Evolutionary conservation across 2,888 invertebrate genomes (phyloP), one percentile per base, ranked within the genome.

Genomic region (Molanna angustata): DNA sequence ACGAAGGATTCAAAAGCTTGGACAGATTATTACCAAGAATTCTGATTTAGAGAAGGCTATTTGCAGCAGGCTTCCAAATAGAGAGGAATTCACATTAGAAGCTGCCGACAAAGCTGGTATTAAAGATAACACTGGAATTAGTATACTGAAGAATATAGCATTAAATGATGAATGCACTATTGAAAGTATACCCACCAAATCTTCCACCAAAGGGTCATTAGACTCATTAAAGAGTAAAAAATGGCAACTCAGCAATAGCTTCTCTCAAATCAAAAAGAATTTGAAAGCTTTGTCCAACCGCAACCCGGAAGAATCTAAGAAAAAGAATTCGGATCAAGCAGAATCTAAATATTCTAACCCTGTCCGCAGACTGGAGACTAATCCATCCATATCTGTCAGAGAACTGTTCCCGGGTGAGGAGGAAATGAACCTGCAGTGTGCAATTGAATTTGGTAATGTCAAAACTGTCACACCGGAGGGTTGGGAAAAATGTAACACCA

Each of bases 381-480:
- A 90, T 69, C 88, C 89, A 0, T 88, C 88, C n/a, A 87, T 90
- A 63, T 89, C 88, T 2, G 89, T 90, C 16, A 73, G 90, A 33
- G 88, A 89, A 61, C 67, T 90, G 11, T 89, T 90, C 69, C 90
- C 89, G 0, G 90, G 90, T 0, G 90, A 90, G 62, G 90, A 90
- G 63, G 89, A 90, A 64, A 80, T 91, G 76, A 86, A 86, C 48
- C 69, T 91, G 13, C 83, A 84, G 32, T 88, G 86, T 19, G 84
- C 83, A 63, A 80, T 90, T 43, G 89, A 90, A 43, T 91, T 90
- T 57, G 78, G 79, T 32, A 85, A 82, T 54, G 79, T 82, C 0
- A 80, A 83, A 62, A 87, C 85, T 0, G 80, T 86, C 0, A 90
- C 89, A 0, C 88, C 88, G 0, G 89, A 89, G 63, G 90, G 90